These are phyloP conservation scores for Penaeus japonicus DNA, from an alignment of 1,140 invertebrate species.

Conservation along the genomic window DNA sequence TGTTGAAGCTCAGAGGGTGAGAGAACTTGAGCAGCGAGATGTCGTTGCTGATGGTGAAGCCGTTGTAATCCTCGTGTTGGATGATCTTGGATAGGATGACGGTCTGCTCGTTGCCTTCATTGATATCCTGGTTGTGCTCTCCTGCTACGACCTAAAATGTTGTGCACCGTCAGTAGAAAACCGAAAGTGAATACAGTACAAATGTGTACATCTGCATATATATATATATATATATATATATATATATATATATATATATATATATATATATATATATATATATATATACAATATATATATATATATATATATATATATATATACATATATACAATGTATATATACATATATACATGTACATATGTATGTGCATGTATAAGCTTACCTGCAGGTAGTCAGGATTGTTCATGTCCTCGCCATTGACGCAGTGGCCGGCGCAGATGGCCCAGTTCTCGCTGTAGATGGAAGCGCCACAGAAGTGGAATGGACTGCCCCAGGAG, in stretches of 20 bases:
- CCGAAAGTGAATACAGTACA: not conserved
- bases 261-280: not conserved
- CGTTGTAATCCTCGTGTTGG: slow-evolving; percentile 32
- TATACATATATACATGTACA: not conserved
- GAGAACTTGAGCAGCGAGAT: slow-evolving; percentile 31
- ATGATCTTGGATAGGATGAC: slow-evolving; percentile 43
- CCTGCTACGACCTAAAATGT: slow-evolving; percentile 48
- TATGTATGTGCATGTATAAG: not conserved
- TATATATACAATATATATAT: not conserved
- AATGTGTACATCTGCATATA: not conserved
- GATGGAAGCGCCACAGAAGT: no score
- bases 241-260: not conserved
- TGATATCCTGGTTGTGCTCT: not conserved
- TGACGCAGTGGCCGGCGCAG: no score
- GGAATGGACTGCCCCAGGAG: no score
- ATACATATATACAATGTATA: not conserved
- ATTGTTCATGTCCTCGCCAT: no score
- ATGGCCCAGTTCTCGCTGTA: no score
- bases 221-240: not conserved
- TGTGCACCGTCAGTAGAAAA: not conserved
- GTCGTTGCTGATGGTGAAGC: slow-evolving; percentile 60
- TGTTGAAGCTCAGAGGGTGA: not conserved
- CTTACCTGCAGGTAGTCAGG: no score
- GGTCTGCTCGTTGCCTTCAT: slow-evolving; percentile 40
- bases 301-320: not conserved